Conservation (phyloP, 2,113 vertebrate genomes). For the Megaptera novaeangliae region DNA sequence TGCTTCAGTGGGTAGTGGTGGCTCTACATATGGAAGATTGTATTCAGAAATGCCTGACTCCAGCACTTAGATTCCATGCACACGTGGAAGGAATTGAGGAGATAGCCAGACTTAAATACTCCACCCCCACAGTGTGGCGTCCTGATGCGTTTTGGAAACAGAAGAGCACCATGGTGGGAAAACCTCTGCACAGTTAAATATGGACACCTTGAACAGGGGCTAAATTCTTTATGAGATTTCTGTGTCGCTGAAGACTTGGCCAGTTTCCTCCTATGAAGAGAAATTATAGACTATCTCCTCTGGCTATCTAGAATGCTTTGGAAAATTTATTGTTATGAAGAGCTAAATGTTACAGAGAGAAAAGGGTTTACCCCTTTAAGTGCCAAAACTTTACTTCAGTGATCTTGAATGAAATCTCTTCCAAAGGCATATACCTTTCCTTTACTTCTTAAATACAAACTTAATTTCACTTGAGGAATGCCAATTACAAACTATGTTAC, state of each 20-base stretch:
- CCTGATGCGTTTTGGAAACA: not conserved
- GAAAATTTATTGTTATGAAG: not conserved
- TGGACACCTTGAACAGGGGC: not conserved
- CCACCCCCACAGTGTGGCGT: not conserved
- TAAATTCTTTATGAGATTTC: not conserved
- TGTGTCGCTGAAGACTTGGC: not conserved
- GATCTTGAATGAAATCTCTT: not conserved
- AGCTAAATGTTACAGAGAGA: not conserved
- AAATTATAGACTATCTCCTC: not conserved
- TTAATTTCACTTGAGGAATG: conserved; percentile 12
- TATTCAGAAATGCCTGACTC: conserved; percentile 52
- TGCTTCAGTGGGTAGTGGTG: not conserved
- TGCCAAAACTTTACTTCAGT: not conserved
- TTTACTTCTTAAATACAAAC: not conserved
- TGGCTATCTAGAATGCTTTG: not conserved
- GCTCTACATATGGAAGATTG: conserved; percentile 47
- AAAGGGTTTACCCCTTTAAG: not conserved
- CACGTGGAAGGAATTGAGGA: conserved; percentile 55
- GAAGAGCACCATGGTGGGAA: not conserved
- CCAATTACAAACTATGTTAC: not conserved
- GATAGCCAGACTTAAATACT: conserved; percentile 10
- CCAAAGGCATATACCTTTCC: not conserved
- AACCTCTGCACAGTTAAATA: not conserved
- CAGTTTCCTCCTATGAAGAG: not conserved
- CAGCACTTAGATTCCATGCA: conserved; percentile 17